These are phyloP conservation scores for Tachuris rubrigastra DNA, from an alignment of 2,113 vertebrate genomes.

Conservation along the genomic window DNA sequence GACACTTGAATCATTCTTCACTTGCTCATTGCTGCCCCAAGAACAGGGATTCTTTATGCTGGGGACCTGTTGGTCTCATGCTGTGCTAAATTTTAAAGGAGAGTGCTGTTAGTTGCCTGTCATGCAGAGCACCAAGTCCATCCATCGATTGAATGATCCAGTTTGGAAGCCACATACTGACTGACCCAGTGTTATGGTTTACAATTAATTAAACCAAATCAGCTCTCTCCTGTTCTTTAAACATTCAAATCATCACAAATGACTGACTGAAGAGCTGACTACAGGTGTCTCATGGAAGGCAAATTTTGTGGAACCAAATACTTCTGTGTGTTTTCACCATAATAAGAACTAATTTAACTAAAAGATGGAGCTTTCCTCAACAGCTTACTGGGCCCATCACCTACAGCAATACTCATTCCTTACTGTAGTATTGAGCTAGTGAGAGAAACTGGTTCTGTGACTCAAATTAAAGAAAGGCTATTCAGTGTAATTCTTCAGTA, in stretches of 20 bases:
- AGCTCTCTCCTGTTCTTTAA: background rate
- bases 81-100: background rate
- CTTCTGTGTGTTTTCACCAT: background rate
- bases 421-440: background rate
- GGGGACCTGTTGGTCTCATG: accelerated
- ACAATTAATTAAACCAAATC: background rate
- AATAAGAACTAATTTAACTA: background rate
- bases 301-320: background rate
- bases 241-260: background rate
- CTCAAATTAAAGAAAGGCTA: background rate
- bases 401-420: background rate
- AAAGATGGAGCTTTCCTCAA: background rate
- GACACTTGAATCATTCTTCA: background rate
- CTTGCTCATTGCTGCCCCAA: accelerated
- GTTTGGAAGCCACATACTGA: background rate
- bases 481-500: background rate
- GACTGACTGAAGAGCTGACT: background rate
- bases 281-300: accelerated
- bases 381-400: background rate
- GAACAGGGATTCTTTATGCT: background rate
- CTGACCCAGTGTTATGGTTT: accelerated
- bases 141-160: background rate
- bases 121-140: background rate
- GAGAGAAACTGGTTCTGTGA: background rate
- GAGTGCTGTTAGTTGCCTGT: background rate